These are phyloP conservation scores for Galleria mellonella DNA, from an alignment of 1,140 invertebrate species.

Conservation along the genomic window DNA sequence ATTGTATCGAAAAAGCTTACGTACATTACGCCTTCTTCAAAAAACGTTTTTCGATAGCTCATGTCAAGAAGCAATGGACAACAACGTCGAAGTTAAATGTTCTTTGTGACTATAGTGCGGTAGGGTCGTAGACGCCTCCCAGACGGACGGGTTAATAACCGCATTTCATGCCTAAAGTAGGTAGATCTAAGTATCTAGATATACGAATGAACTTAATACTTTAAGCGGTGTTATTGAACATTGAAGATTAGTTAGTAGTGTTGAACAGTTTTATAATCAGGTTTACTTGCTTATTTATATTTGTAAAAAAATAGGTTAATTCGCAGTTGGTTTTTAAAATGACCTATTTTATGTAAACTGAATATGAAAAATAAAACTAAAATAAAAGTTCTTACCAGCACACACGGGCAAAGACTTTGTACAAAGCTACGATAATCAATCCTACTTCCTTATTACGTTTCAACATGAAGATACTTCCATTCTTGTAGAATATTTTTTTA, in stretches of 20 bases:
- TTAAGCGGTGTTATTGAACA: conserved; percentile 4
- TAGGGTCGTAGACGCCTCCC: conserved; percentile 36
- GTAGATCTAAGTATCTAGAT: conserved; percentile 20
- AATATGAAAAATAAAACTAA: no score
- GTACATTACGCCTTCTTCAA: conserved; percentile 10
- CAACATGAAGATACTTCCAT: no score
- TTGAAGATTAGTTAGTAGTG: background rate
- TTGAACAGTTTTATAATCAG: no score
- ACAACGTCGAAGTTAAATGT: conserved; percentile 5
- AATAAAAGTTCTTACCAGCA: no score
- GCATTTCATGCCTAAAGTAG: conserved; percentile 21
- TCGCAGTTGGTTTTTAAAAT: no score
- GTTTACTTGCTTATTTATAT: no score
- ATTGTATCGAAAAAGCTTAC: background rate
- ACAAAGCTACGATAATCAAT: no score
- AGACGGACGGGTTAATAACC: conserved; percentile 41
- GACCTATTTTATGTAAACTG: no score
- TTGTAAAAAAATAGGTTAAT: no score
- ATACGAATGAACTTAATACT: conserved; percentile 14
- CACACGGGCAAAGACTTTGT: no score
- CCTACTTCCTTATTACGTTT: no score
- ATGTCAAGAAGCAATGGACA: conserved; percentile 21
- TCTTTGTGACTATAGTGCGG: conserved; percentile 11
- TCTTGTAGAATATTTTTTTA: no score
- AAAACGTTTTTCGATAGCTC: background rate